Evolutionary conservation across 2,888 invertebrate genomes (phyloP).

Genomic region (Synanthedon tipuliformis): DNA sequence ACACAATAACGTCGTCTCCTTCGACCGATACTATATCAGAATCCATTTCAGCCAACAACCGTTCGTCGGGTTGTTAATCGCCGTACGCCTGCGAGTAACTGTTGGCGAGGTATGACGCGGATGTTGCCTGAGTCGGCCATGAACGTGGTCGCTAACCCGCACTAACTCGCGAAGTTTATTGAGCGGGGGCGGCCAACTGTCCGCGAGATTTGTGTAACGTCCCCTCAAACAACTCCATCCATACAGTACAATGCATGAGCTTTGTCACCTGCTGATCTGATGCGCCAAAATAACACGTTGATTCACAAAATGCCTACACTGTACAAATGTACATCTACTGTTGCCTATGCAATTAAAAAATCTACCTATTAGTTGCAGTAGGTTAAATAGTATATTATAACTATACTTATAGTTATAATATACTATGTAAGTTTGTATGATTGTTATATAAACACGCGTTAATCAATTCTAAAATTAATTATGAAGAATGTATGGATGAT

Average conservation of each 20-base stretch:
- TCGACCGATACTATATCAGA: conserved; percentile 38
- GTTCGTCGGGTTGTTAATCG: conserved; percentile 53
- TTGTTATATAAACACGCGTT: no score
- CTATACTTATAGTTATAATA: no score
- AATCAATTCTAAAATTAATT: no score
- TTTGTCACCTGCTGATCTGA: conserved; percentile 4
- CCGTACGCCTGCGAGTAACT: conserved; percentile 54
- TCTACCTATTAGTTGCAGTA: no score
- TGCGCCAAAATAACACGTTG: neutral
- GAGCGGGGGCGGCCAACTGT: conserved; percentile 48
- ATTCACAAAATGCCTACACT: no score
- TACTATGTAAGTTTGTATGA: no score
- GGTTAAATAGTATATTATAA: no score
- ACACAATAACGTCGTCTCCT: conserved; percentile 36
- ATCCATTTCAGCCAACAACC: conserved; percentile 38
- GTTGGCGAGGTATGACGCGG: conserved; percentile 36
- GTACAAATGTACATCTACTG: no score
- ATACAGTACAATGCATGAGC: conserved; percentile 22
- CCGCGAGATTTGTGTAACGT: conserved; percentile 44
- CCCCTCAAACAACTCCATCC: conserved; percentile 32
- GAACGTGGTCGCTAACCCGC: conserved; percentile 61
- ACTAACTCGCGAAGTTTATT: conserved; percentile 49
- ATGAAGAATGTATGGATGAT: no score
- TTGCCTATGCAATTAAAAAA: no score
- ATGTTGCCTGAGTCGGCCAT: conserved; percentile 33